These are phyloP conservation scores for Balearica regulorum DNA, from an alignment of 2,797 vertebrate genomes.

Conservation along the genomic window DNA sequence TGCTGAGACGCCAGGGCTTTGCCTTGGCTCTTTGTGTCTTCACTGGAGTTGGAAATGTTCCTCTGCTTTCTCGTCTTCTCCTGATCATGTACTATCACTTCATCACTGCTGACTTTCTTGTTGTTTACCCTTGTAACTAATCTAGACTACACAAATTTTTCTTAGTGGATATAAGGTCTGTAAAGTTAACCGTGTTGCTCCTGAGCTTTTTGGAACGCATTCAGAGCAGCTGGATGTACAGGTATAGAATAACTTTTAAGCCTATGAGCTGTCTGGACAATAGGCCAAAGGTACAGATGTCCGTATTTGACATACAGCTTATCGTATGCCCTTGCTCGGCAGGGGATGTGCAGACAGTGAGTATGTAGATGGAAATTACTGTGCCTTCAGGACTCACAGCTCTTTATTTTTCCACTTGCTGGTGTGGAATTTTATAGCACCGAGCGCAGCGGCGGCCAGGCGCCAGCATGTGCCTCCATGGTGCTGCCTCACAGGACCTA, in stretches of 20 bases:
- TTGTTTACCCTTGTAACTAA: constrained; percentile 11
- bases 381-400: not conserved
- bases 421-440: not conserved
- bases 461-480: not conserved
- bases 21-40: not conserved
- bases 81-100: not conserved
- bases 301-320: not conserved
- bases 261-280: not conserved
- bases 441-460: not conserved
- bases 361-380: not conserved
- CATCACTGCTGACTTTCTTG: not conserved
- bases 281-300: not conserved
- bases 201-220: not conserved
- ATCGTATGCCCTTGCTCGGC: not conserved
- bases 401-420: not conserved
- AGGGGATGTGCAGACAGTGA: not conserved
- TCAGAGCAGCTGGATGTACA: not conserved
- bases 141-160: not conserved
- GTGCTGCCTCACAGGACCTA: not conserved
- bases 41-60: not conserved
- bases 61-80: not conserved
- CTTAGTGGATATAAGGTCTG: not conserved
- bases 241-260: not conserved
- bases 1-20: not conserved
- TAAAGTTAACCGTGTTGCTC: not conserved